Evolutionary conservation across 37 sponge, comb jelly and placozoan genomes (phyloP).

Genomic region (Spongia lamella): DNA sequence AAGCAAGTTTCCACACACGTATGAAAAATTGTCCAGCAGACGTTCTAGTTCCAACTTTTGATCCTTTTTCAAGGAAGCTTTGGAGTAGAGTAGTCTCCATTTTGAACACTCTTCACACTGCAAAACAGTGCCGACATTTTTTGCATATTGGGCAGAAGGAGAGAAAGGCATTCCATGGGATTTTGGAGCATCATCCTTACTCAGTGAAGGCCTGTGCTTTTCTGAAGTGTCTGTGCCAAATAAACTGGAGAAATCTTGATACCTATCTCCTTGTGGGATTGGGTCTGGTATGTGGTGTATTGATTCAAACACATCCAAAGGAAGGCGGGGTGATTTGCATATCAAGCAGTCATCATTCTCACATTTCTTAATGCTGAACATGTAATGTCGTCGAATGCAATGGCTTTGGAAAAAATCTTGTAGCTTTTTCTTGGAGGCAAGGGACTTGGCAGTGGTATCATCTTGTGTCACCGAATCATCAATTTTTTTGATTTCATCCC

Average conservation of each 20-base stretch:
- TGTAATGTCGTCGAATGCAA: constrained; percentile 28
- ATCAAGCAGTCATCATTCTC: constrained; percentile 2
- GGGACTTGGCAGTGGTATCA: constrained; percentile 5
- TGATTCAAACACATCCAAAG: constrained; percentile 8
- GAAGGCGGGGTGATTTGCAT: constrained; percentile 24
- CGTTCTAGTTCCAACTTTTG: constrained; percentile 23
- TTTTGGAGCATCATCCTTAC: background rate
- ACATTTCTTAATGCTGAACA: constrained; percentile 41
- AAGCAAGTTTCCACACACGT: constrained; percentile 29
- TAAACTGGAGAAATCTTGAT: constrained; percentile 10
- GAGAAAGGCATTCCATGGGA: constrained; percentile 33
- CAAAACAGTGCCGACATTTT: constrained; percentile 20
- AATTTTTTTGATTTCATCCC: constrained; percentile 22
- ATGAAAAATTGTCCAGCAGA: constrained; percentile 14
- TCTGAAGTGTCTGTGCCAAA: constrained; percentile 21
- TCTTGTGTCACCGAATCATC: constrained; percentile 1
- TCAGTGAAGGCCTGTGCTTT: constrained; percentile 18
- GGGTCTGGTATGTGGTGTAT: constrained; percentile 40
- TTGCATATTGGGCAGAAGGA: constrained; percentile 38
- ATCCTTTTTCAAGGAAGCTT: constrained; percentile 27
- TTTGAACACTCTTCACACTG: constrained; percentile 41
- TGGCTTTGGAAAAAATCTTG: constrained; percentile 16
- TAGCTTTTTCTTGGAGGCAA: constrained; percentile 5
- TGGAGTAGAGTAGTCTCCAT: constrained; percentile 42
- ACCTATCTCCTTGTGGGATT: constrained; percentile 29